Percentiles rank a stretch among this genome's conserved stretches.
These are phyloP conservation scores for Parnassius apollo DNA, from an alignment of 2,888 invertebrate genomes.

Conservation along the genomic window DNA sequence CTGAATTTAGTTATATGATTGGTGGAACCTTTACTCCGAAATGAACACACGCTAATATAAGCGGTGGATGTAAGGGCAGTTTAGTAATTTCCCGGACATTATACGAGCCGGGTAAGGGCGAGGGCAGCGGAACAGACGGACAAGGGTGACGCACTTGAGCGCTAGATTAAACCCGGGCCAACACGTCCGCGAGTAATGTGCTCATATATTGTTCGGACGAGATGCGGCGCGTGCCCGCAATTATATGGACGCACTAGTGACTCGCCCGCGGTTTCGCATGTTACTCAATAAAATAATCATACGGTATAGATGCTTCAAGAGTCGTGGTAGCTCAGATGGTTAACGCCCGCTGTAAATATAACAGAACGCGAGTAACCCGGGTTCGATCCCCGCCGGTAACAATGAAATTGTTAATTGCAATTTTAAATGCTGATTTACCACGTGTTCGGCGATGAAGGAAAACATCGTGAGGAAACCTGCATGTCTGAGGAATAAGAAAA, in stretches of 20 bases:
- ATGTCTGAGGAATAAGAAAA: too few relatives aligned
- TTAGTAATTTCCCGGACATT: conserved; percentile 38
- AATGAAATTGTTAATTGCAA: too few relatives aligned
- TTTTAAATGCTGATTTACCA: too few relatives aligned
- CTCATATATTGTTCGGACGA: conserved; percentile 74
- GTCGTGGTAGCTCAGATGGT: too few relatives aligned
- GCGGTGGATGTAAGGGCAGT: conserved; percentile 24
- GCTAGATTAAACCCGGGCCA: conserved; percentile 74
- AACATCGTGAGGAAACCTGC: too few relatives aligned
- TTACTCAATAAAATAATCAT: too few relatives aligned
- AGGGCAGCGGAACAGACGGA: conserved; percentile 43
- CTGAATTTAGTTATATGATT: too few relatives aligned
- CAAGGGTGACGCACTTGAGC: conserved; percentile 73
- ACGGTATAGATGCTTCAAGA: too few relatives aligned
- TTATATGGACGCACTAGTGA: conserved; percentile 47
- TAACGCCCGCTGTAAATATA: too few relatives aligned
- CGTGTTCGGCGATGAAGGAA: too few relatives aligned
- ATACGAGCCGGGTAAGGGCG: conserved; percentile 36
- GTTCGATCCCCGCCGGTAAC: too few relatives aligned
- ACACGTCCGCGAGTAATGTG: conserved; percentile 79
- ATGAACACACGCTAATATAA: conserved; percentile 8
- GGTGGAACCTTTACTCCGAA: neutral
- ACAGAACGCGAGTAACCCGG: too few relatives aligned
- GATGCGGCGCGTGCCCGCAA: conserved; percentile 69
- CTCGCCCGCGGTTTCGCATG: conserved; percentile 12